Conservation (phyloP, 2,888 invertebrate species). For the Caenorhabditis imperialis region DNA sequence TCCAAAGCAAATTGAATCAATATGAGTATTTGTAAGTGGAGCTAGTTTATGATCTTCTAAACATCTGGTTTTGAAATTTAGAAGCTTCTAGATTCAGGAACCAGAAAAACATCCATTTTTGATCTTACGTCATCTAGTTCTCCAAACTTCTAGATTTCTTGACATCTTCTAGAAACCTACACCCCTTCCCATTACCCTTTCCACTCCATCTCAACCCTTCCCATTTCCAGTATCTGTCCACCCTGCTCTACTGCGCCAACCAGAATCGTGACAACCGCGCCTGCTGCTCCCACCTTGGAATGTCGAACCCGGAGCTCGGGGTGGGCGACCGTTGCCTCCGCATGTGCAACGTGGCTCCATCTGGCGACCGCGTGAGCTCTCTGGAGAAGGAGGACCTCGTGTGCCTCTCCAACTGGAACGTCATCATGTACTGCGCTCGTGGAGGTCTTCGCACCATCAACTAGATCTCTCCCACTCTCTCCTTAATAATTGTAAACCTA, state of each 20-base stretch:
- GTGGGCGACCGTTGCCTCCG: constrained; percentile 74
- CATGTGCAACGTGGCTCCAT: constrained; percentile 73
- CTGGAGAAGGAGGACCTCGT: constrained; percentile 74
- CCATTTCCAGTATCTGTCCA: constrained; percentile 66
- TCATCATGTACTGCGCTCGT: constrained; percentile 76
- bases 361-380: constrained; percentile 67
- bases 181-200: too few species aligned
- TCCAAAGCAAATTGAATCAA: too few species aligned
- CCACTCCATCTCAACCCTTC: too few species aligned
- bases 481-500: constrained; percentile 14
- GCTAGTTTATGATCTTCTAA: too few species aligned
- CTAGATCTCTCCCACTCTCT: constrained; percentile 17
- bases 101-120: too few species aligned
- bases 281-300: constrained; percentile 74
- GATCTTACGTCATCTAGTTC: too few species aligned
- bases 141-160: too few species aligned
- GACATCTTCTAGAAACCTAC: too few species aligned
- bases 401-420: constrained; percentile 76
- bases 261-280: constrained; percentile 76
- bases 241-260: constrained; percentile 75
- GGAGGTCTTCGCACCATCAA: constrained; percentile 75
- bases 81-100: too few species aligned
- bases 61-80: too few species aligned
- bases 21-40: too few species aligned
- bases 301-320: constrained; percentile 70